A percentile compares a stretch with the other conserved stretches of the same genome.
These are phyloP conservation scores for Trinectes maculatus DNA, from an alignment of 2,113 vertebrate species.

Conservation along the genomic window DNA sequence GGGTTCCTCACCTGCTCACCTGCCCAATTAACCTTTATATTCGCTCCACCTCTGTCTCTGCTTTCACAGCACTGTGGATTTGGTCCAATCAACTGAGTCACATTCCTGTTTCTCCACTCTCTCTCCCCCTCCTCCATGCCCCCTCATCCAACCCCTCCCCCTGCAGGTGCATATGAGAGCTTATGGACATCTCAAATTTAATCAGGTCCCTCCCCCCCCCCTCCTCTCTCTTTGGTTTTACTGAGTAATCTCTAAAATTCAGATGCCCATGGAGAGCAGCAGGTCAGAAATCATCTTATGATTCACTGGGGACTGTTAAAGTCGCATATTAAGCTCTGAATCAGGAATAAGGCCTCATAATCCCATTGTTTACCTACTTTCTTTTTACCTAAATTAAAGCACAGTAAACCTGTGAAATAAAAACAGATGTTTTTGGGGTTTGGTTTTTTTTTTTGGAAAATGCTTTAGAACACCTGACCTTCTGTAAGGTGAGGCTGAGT, in stretches of 20 bases:
- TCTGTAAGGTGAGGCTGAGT: constrained; percentile 6
- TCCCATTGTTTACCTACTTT: neutral
- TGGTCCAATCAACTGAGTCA: constrained; percentile 43
- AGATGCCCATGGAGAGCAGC: neutral
- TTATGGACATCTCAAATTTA: constrained; percentile 49
- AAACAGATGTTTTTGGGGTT: neutral
- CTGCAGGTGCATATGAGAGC: constrained; percentile 38
- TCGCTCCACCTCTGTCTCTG: constrained; percentile 4
- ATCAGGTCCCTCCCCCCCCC: constrained; percentile 6
- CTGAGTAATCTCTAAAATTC: constrained; percentile 42
- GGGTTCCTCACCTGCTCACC: constrained; percentile 87
- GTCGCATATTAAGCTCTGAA: neutral
- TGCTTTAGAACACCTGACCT: neutral
- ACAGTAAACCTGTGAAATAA: neutral
- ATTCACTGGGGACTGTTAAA: constrained; percentile 1
- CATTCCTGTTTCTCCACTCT: neutral
- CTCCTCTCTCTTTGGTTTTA: constrained; percentile 23
- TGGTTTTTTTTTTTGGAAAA: neutral
- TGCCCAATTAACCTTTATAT: constrained; percentile 89
- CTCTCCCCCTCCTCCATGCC: neutral
- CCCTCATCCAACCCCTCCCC: neutral
- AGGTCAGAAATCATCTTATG: constrained; percentile 33
- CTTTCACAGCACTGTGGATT: constrained; percentile 15
- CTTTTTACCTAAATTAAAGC: neutral
- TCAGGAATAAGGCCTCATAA: neutral